Evolutionary conservation across 1,140 invertebrate genomes (phyloP).

Genomic region (Holcopasites calliopsidis): DNA sequence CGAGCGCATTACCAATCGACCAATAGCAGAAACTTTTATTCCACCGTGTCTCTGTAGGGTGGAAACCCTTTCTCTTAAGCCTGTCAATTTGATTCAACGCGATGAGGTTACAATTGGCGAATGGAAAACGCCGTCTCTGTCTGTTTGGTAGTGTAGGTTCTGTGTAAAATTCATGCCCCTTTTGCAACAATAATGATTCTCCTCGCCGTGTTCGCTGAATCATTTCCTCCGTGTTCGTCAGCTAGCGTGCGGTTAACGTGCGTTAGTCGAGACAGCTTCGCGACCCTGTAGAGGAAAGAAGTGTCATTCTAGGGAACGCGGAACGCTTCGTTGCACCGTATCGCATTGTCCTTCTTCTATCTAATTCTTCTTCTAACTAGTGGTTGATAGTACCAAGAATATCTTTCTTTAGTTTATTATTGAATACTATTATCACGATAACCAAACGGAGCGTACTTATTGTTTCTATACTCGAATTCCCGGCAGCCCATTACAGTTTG

Average conservation of each 20-base stretch:
- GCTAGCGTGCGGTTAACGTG: slow-evolving; percentile 58
- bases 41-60: background rate
- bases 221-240: slow-evolving; percentile 61
- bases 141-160: background rate
- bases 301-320: slow-evolving; percentile 41
- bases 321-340: slow-evolving; percentile 6
- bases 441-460: no score
- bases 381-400: background rate
- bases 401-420: no score
- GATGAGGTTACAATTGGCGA: background rate
- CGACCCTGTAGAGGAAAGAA: slow-evolving; percentile 47
- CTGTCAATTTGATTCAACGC: slow-evolving; percentile 31
- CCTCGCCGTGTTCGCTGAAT: slow-evolving; percentile 52
- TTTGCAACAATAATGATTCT: slow-evolving; percentile 65
- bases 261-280: slow-evolving; percentile 55
- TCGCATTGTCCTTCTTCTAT: slow-evolving; percentile 17
- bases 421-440: no score
- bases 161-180: slow-evolving; percentile 60
- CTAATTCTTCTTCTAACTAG: background rate
- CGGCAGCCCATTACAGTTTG: no score
- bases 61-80: background rate
- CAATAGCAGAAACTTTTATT: slow-evolving; percentile 15
- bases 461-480: no score
- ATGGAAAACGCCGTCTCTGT: background rate
- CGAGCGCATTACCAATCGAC: slow-evolving; percentile 16